Evolutionary conservation across 2,888 invertebrate species (phyloP).

Genomic region (Tipula confusa): DNA sequence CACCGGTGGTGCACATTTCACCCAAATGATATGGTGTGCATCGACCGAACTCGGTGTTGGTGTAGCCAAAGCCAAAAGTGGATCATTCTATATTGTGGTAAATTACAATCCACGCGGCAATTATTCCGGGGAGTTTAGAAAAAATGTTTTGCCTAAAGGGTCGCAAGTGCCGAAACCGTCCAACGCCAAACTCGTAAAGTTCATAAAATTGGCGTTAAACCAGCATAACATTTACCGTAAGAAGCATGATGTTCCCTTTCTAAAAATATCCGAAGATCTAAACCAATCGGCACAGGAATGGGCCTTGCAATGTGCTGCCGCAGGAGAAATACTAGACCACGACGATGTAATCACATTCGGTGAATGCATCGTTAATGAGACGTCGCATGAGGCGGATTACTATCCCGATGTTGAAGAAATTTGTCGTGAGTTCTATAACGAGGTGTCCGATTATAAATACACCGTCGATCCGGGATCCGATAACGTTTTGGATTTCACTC

Average conservation of each 20-base stretch:
- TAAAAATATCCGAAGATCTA: constrained; percentile 52
- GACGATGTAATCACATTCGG: neutral
- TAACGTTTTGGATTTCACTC: constrained; percentile 52
- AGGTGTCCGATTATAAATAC: constrained; percentile 54
- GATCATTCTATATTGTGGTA: constrained; percentile 77
- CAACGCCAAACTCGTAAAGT: neutral
- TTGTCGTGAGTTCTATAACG: constrained; percentile 54
- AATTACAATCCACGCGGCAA: constrained; percentile 88
- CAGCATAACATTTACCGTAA: constrained; percentile 57
- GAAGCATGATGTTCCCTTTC: constrained; percentile 53
- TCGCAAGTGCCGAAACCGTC: neutral
- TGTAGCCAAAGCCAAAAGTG: constrained; percentile 60
- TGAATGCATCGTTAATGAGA: neutral
- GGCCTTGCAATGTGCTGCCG: constrained; percentile 64
- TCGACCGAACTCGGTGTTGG: constrained; percentile 72
- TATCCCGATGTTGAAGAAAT: neutral
- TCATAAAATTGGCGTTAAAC: neutral
- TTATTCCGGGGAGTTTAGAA: constrained; percentile 68
- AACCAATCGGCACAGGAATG: constrained; percentile 63
- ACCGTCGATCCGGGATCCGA: constrained; percentile 46
- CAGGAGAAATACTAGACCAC: constrained; percentile 48
- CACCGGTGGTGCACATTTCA: constrained; percentile 55
- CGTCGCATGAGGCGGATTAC: neutral
- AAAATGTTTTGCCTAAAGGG: constrained; percentile 63
- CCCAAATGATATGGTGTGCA: constrained; percentile 75